Conservation (phyloP, 1,140 invertebrate species). For the Dreissena polymorpha region DNA sequence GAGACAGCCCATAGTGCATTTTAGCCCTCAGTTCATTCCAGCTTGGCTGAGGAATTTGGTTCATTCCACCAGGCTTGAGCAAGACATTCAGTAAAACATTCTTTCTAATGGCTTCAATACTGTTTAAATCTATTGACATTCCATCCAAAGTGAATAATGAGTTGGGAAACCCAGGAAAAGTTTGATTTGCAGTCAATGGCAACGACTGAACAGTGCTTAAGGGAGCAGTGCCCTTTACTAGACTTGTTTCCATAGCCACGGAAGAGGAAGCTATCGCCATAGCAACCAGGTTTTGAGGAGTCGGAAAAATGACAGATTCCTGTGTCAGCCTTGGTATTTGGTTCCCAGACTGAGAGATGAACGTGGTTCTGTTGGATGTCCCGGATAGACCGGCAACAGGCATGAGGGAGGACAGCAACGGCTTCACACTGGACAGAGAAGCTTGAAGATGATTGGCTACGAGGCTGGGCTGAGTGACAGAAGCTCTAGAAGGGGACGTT, state of each 20-base stretch:
- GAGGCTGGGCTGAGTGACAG: neutral
- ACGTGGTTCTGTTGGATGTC: constrained; percentile 87
- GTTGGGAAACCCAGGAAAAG: constrained; percentile 28
- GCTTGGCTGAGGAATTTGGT: constrained; percentile 56
- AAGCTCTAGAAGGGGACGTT: neutral
- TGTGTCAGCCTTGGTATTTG: constrained; percentile 11
- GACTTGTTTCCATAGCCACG: constrained; percentile 3
- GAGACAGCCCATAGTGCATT: constrained; percentile 74
- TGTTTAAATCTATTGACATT: constrained; percentile 27
- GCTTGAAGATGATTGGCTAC: constrained; percentile 7
- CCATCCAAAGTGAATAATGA: constrained; percentile 50
- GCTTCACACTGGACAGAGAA: neutral
- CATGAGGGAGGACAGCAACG: constrained; percentile 1
- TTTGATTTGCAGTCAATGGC: constrained; percentile 29
- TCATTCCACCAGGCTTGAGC: constrained; percentile 72
- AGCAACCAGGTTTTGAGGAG: neutral
- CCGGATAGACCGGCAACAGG: constrained; percentile 39
- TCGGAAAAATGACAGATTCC: constrained; percentile 26
- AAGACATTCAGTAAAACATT: constrained; percentile 71
- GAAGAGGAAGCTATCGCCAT: neutral
- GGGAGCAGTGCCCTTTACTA: constrained; percentile 12
- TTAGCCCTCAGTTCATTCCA: constrained; percentile 66
- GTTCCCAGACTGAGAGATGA: constrained; percentile 26
- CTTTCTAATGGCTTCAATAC: constrained; percentile 6
- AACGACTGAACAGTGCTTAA: constrained; percentile 34